Percentiles rank a stretch among this genome's conserved stretches.
Conservation (phyloP, 2,888 invertebrate species). For the Drosophila anomelani region DNA sequence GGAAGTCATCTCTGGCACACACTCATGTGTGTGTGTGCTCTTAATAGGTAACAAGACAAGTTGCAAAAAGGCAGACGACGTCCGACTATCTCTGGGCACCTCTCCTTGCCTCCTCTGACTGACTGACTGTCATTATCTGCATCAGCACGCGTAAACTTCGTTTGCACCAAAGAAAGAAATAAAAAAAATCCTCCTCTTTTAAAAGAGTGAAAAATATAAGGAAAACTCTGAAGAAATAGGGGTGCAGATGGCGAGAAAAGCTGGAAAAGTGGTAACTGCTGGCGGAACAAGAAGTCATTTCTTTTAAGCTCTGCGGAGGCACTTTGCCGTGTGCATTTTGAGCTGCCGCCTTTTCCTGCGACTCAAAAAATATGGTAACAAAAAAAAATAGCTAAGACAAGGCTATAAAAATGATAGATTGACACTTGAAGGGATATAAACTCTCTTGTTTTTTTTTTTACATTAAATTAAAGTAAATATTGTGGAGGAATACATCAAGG, state of each 20-base stretch:
- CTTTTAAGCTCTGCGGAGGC: constrained; percentile 70
- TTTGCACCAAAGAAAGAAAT: constrained; percentile 56
- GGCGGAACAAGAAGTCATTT: constrained; percentile 76
- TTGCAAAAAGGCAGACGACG: constrained; percentile 41
- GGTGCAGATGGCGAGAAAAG: constrained; percentile 10
- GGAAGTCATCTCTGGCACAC: constrained; percentile 46
- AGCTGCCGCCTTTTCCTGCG: constrained; percentile 1
- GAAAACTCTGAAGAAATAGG: constrained; percentile 10
- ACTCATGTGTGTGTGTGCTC: constrained; percentile 30
- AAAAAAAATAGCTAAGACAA: neutral
- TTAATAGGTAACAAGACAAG: constrained; percentile 55
- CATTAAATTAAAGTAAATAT: neutral
- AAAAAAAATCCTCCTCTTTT: constrained; percentile 6
- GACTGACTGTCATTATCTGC: constrained; percentile 69
- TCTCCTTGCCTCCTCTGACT: constrained; percentile 13
- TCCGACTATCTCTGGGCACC: constrained; percentile 44
- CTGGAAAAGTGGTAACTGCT: constrained; percentile 44
- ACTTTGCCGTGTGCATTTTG: constrained; percentile 56
- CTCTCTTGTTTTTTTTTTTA: neutral
- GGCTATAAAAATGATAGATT: neutral
- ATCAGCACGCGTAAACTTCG: constrained; percentile 76
- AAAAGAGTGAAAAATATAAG: constrained; percentile 29
- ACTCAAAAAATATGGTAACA: constrained; percentile 14
- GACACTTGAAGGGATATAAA: neutral
- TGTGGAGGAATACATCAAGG: too few species aligned